These are phyloP conservation scores for Pyxicephalus adspersus DNA, from an alignment of 2,113 vertebrate genomes.

Conservation along the genomic window DNA sequence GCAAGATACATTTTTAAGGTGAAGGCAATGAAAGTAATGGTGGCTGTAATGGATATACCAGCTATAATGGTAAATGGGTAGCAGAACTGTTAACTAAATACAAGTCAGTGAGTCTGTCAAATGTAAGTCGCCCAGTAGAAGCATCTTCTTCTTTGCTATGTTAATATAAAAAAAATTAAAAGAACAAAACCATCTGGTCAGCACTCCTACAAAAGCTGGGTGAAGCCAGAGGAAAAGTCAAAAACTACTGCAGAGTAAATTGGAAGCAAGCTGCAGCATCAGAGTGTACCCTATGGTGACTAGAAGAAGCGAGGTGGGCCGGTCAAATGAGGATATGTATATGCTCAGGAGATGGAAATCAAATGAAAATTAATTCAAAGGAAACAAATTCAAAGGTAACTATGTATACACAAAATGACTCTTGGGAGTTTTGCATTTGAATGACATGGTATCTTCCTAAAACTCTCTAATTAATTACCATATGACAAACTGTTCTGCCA, in stretches of 20 bases:
- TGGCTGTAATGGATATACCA: no score
- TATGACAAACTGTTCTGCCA: neutral
- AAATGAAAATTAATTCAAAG: neutral
- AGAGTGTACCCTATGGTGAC: neutral
- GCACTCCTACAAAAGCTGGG: neutral
- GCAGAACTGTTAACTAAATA: no score
- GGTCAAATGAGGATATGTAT: neutral
- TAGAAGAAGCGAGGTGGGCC: neutral
- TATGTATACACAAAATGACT: neutral
- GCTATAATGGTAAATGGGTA: no score
- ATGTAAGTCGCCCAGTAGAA: no score
- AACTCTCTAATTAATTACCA: neutral
- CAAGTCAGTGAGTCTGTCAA: no score
- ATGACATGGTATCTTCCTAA: neutral
- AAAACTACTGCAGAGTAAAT: neutral
- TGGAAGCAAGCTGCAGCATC: neutral
- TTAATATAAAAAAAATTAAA: no score
- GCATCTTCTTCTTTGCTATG: no score
- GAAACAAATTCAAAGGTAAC: constrained; percentile 7
- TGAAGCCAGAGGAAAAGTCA: neutral
- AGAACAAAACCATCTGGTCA: no score
- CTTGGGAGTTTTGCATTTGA: neutral
- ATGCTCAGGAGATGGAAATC: neutral
- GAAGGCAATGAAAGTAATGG: no score
- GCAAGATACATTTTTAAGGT: no score